phyloP scores from a whole-genome alignment of 2,888 invertebrate genomes.

The Lepidochrysops patricia region DNA sequence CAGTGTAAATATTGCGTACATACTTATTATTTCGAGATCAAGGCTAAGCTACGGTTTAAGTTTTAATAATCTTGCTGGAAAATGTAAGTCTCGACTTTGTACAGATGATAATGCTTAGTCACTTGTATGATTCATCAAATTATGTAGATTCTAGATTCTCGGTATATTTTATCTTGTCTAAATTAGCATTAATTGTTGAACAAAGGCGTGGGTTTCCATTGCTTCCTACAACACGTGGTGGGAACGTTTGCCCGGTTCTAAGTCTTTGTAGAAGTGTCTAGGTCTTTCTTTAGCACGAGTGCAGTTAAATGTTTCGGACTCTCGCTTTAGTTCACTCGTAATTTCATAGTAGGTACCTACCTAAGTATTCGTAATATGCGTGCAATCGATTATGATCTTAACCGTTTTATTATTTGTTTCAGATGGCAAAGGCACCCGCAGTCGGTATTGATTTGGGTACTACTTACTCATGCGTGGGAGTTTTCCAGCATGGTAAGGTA shows the following conservation, averaged over 20 bases:
- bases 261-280: background rate
- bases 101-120: background rate
- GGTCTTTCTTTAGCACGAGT: background rate
- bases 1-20: too few species aligned
- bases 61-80: background rate
- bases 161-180: background rate
- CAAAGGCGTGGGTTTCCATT: slow-evolving; percentile 12
- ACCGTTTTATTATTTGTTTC: slow-evolving; percentile 29
- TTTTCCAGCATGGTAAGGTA: slow-evolving; percentile 93
- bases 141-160: background rate
- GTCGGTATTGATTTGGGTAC: slow-evolving; percentile 97
- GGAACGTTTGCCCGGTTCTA: background rate
- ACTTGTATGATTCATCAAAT: background rate
- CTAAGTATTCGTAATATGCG: background rate
- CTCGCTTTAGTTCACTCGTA: too few species aligned
- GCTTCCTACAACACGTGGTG: slow-evolving; percentile 16
- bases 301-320: background rate
- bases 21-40: too few species aligned
- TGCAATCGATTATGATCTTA: background rate
- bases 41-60: too few species aligned
- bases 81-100: background rate
- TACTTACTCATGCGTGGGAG: slow-evolving; percentile 95
- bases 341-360: too few species aligned
- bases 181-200: background rate
- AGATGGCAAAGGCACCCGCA: slow-evolving; percentile 86